Percentiles rank a stretch among this genome's conserved stretches.
phyloP scores from a whole-genome alignment of 1,140 invertebrate genomes.

The Physella acuta region DNA sequence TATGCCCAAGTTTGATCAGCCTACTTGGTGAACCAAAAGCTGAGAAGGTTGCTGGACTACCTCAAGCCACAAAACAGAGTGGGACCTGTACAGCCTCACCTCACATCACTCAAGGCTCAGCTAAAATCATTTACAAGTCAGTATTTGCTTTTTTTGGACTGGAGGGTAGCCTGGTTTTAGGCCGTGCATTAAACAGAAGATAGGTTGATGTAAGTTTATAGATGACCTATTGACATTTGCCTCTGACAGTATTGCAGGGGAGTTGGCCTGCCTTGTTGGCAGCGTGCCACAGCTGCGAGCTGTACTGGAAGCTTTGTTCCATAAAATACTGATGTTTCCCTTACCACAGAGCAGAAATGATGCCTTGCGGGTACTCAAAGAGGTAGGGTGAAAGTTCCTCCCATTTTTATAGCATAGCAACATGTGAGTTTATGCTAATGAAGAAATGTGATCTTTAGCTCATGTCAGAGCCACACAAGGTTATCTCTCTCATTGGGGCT shows the following conservation, averaged over 20 bases:
- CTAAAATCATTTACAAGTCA: conserved; percentile 84
- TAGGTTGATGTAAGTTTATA: too few relatives aligned
- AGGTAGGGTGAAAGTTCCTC: too few relatives aligned
- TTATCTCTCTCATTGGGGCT: conserved; percentile 65
- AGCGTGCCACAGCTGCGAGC: conserved; percentile 79
- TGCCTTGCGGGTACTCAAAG: conserved; percentile 77
- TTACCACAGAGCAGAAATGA: conserved; percentile 81
- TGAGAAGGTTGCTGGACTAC: conserved; percentile 70
- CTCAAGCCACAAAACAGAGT: conserved; percentile 57
- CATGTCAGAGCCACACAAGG: conserved; percentile 70
- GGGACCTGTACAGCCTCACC: conserved; percentile 71
- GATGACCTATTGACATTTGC: too few relatives aligned
- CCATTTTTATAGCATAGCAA: too few relatives aligned
- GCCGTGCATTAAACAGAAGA: too few relatives aligned
- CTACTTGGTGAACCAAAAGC: conserved; percentile 79
- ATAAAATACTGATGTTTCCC: conserved; percentile 86
- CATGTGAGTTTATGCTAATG: too few relatives aligned
- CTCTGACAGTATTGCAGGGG: conserved; percentile 77
- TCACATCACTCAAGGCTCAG: conserved; percentile 75
- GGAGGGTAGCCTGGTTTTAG: too few relatives aligned
- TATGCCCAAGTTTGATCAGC: conserved; percentile 84
- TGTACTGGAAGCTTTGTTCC: conserved; percentile 87
- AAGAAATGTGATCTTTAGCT: conserved; percentile 65
- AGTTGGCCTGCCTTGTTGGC: conserved; percentile 83
- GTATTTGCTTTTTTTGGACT: conserved; percentile 20